Conservation (phyloP, 64 coral and sea anemone species). For the Porites australiensis region DNA sequence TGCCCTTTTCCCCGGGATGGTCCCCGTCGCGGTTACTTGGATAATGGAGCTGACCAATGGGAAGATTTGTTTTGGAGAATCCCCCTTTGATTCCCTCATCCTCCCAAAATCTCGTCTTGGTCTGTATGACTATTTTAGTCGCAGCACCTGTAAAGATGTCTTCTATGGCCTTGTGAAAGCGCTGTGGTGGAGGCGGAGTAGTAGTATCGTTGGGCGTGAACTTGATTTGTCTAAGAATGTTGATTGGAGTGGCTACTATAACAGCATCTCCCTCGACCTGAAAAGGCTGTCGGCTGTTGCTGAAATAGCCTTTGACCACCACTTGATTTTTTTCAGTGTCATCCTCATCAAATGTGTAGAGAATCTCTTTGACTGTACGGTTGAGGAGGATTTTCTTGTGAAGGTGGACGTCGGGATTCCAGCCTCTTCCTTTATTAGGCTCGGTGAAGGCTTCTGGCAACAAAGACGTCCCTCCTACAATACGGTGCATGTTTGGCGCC, state of each 20-base stretch:
- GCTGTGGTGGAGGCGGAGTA: neutral
- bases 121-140: conserved; percentile 54
- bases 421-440: neutral
- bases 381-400: conserved; percentile 7
- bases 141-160: conserved; percentile 55
- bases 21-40: neutral
- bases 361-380: conserved; percentile 30
- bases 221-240: conserved; percentile 46
- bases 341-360: conserved; percentile 5
- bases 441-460: conserved; percentile 38
- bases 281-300: conserved; percentile 4
- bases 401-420: conserved; percentile 8
- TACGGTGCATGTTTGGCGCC: conserved; percentile 43
- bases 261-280: conserved; percentile 35
- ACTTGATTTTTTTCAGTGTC: conserved; percentile 20
- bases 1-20: conserved; percentile 4
- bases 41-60: conserved; percentile 62
- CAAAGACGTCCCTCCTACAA: conserved; percentile 39
- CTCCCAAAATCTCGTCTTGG: conserved; percentile 51
- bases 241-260: conserved; percentile 45
- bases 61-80: conserved; percentile 71
- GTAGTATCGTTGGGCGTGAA: neutral
- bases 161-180: conserved; percentile 38
- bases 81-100: conserved; percentile 48
- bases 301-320: conserved; percentile 11